Evolutionary conservation across 2,888 invertebrate species (phyloP).

Genomic region (Xestia c-nigrum): DNA sequence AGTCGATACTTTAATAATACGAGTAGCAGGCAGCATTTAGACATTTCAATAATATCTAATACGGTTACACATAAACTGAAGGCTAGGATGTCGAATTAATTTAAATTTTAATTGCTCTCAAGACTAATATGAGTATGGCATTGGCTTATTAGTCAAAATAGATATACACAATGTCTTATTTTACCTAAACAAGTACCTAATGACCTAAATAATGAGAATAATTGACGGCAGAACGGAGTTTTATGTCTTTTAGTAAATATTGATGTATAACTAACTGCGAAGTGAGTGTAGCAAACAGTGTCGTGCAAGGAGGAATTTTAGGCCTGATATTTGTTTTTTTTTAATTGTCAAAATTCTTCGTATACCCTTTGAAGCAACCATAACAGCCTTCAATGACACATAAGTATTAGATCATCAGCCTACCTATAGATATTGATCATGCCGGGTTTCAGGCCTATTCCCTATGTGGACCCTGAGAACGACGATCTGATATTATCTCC

Average conservation of each 20-base stretch:
- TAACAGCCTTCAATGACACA: neutral
- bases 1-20: neutral
- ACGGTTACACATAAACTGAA: constrained; percentile 8
- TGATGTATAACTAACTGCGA: neutral
- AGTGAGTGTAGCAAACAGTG: neutral
- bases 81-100: constrained; percentile 29
- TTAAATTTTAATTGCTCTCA: constrained; percentile 37
- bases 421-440: neutral
- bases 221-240: neutral
- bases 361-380: neutral
- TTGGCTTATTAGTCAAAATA: constrained; percentile 41
- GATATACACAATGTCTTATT: constrained; percentile 4
- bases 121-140: constrained; percentile 37
- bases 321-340: neutral
- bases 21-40: no score
- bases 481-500: neutral
- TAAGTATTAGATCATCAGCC: neutral
- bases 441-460: neutral
- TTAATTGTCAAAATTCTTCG: no score
- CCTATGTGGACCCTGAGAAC: neutral
- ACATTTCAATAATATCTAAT: neutral
- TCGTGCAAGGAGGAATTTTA: neutral
- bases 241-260: neutral
- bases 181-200: neutral
- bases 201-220: constrained; percentile 21